Conservation (phyloP, 1,140 invertebrate genomes). For the Drosophila kurseongensis region DNA sequence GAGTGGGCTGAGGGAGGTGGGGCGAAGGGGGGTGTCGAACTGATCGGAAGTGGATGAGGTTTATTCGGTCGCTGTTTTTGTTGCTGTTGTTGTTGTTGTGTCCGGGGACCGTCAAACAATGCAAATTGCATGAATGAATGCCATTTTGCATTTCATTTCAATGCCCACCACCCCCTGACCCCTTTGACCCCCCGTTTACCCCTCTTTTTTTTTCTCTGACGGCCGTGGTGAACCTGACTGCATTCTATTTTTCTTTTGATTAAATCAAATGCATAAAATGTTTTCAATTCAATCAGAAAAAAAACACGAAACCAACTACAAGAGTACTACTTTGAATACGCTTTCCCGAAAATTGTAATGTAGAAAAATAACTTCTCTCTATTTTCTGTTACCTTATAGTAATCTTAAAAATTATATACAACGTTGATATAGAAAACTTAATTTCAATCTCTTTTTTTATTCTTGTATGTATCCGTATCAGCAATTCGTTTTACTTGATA, state of each 20-base stretch:
- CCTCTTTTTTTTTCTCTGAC: slow-evolving; percentile 20
- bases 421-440: too few species aligned
- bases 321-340: neutral
- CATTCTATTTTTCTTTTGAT: slow-evolving; percentile 80
- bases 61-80: slow-evolving; percentile 16
- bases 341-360: neutral
- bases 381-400: too few species aligned
- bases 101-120: slow-evolving; percentile 62
- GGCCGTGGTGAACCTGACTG: slow-evolving; percentile 53
- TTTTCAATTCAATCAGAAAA: slow-evolving; percentile 76
- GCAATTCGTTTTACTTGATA: too few species aligned
- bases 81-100: slow-evolving; percentile 14
- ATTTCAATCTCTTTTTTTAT: too few species aligned
- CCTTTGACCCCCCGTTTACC: neutral
- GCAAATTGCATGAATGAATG: slow-evolving; percentile 82
- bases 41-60: slow-evolving; percentile 34
- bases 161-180: slow-evolving; percentile 31
- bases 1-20: neutral
- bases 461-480: too few species aligned
- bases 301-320: slow-evolving; percentile 15
- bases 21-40: neutral
- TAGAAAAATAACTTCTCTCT: too few species aligned
- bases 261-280: slow-evolving; percentile 83
- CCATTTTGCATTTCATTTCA: slow-evolving; percentile 79
- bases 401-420: too few species aligned